These are phyloP conservation scores for Loriculus beryllinus DNA, from an alignment of 2,797 vertebrate species.

Conservation along the genomic window DNA sequence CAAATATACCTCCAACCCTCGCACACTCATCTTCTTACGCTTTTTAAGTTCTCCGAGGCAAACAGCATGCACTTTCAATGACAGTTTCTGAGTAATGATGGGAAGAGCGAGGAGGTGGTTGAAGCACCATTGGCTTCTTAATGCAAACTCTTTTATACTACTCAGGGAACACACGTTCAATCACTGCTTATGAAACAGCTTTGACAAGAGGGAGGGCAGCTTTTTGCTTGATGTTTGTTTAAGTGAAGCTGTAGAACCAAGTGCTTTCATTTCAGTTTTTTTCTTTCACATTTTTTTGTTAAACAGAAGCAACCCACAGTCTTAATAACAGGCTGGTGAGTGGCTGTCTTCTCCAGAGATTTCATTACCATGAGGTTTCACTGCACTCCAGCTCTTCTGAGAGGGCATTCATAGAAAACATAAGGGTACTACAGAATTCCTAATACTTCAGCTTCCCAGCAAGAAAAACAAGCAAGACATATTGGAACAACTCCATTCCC, in stretches of 20 bases:
- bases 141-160: background rate
- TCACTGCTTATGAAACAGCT: background rate
- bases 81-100: background rate
- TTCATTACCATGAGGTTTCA: slow-evolving; percentile 16
- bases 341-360: slow-evolving; percentile 28
- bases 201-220: background rate
- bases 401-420: slow-evolving; percentile 20
- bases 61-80: slow-evolving; percentile 9
- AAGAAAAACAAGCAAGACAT: background rate
- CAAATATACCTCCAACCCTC: slow-evolving; percentile 2
- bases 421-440: background rate
- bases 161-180: background rate
- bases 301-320: slow-evolving; percentile 2
- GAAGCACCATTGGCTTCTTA: slow-evolving; percentile 16
- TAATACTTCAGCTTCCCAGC: slow-evolving; percentile 6
- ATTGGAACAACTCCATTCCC: background rate
- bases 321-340: slow-evolving; percentile 8
- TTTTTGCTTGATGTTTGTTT: slow-evolving; percentile 25
- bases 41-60: slow-evolving; percentile 13
- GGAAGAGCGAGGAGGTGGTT: background rate
- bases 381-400: background rate
- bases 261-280: background rate
- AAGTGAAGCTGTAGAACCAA: slow-evolving; percentile 2
- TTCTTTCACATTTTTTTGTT: background rate
- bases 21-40: background rate